These are phyloP conservation scores for Aphelocoma californica DNA, from an alignment of 2,797 vertebrate genomes.

Conservation along the genomic window DNA sequence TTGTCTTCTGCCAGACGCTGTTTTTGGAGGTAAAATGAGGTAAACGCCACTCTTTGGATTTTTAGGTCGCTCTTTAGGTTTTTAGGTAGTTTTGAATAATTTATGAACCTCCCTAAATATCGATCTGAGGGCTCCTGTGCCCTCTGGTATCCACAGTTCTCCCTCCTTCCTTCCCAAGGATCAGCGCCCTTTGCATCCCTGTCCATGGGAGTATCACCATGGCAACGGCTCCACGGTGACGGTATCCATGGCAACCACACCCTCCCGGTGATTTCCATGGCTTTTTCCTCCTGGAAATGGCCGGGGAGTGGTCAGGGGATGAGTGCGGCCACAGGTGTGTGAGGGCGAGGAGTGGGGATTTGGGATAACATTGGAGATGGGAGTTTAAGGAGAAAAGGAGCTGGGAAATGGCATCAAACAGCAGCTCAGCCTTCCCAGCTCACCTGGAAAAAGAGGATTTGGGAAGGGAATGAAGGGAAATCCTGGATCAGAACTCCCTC, in stretches of 20 bases:
- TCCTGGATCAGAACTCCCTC: neutral
- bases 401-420: neutral
- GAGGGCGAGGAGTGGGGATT: neutral
- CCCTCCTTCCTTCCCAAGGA: neutral
- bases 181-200: neutral
- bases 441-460: neutral
- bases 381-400: neutral
- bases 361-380: fast-evolving
- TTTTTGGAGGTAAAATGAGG: neutral
- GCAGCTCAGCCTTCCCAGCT: neutral
- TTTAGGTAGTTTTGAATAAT: neutral
- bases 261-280: neutral
- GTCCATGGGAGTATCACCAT: conserved; percentile 14
- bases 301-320: fast-evolving
- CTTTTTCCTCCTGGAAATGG: neutral
- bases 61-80: neutral
- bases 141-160: neutral
- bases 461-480: neutral
- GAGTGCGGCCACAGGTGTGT: neutral
- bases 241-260: conserved; percentile 29
- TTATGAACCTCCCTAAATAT: neutral
- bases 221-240: conserved; percentile 54
- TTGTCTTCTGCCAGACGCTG: neutral
- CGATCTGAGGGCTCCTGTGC: neutral
- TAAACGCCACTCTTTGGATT: neutral